These are phyloP conservation scores for Eciton burchellii DNA, from an alignment of 1,140 invertebrate species.

Conservation along the genomic window DNA sequence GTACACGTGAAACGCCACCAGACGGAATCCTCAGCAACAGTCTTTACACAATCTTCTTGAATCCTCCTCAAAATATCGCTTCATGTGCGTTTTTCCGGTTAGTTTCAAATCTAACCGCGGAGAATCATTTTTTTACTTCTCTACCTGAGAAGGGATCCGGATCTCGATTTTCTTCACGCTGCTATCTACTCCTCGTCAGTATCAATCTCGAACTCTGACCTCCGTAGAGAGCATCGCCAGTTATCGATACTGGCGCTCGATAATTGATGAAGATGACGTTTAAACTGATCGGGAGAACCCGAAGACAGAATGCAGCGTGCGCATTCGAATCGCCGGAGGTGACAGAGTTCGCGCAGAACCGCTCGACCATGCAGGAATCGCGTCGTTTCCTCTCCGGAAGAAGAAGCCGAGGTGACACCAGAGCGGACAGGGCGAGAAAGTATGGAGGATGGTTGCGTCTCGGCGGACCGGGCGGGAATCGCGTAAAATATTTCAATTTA, in stretches of 20 bases:
- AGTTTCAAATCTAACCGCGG: too few species aligned
- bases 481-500: constrained; percentile 76
- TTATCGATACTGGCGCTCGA: background rate
- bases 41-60: background rate
- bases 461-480: constrained; percentile 12
- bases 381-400: constrained; percentile 6
- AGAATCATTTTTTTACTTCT: too few species aligned
- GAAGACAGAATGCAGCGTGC: background rate
- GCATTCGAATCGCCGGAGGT: constrained; percentile 29
- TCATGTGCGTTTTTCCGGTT: too few species aligned
- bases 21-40: background rate
- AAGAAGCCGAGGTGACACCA: constrained; percentile 18
- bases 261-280: constrained; percentile 48
- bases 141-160: too few species aligned
- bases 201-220: background rate
- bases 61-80: background rate
- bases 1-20: background rate
- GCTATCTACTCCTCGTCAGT: background rate
- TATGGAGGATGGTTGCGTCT: background rate
- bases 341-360: constrained; percentile 50
- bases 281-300: constrained; percentile 33
- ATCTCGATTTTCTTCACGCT: background rate
- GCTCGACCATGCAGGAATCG: constrained; percentile 52
- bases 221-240: background rate
- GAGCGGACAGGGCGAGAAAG: constrained; percentile 6